Evolutionary conservation across 2,888 invertebrate genomes (phyloP), one percentile per base, ranked within the genome.

Genomic region (Parnassius mnemosyne): DNA sequence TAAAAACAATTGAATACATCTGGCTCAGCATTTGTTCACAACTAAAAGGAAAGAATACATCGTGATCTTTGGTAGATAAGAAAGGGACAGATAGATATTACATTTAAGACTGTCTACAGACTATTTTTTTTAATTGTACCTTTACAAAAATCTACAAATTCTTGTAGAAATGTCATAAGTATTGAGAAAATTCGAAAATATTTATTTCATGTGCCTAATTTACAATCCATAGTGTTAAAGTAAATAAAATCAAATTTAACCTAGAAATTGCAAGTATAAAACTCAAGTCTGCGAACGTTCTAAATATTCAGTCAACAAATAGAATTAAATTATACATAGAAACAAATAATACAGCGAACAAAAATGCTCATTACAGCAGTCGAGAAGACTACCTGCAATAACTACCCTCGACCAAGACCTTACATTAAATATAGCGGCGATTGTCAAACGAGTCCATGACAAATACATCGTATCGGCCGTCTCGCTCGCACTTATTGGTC

Each of bases 61-160:
- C n/a, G n/a, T 53, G 16, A 62, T 63, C 63, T 63, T 63, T 63
- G 63, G 63, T 60, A 55, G 55, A 13, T n/a, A 42, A 47, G 16
- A 62, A 61, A 57, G 16, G 16, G 46, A 62, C 5, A 49, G 10
- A 52, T 16, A 25, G 20, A 51, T 2, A 49, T 49, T n/a, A 46
- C 2, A 12, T 46, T 12, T 46, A n/a, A 46, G n/a, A n/a, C n/a
- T n/a, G 46, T n/a, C 46, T 3, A n/a, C 46, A 2, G 12, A 46
- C n/a, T n/a, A 12, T n/a, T 46, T n/a, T 7, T 46, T 46, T 11
- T n/a, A 11, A 9, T 9, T 7, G 49, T 3, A 49, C 49, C n/a
- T 49, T 12, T 9, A 2, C 16, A 13, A 11, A 43, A 43, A 43
- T 16, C 43, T 43, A 43, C 11, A 43, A 11, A 43, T 11, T 43